Base-by-base conservation (phyloP, 2,113 vertebrate genomes). In the Chaetodon auriga region DNA sequence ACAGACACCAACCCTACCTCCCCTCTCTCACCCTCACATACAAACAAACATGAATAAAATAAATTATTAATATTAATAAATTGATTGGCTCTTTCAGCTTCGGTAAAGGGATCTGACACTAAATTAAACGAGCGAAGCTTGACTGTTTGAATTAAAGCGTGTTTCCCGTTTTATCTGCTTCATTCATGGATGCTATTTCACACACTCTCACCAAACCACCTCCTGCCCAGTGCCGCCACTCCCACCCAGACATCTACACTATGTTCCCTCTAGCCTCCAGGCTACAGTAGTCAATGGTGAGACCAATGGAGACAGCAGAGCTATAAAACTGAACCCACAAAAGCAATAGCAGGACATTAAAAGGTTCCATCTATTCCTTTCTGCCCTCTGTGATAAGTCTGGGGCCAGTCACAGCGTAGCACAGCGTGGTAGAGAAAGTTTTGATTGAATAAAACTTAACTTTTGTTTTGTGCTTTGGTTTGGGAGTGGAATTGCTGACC, bases 271-370 rank as follows among this genome's bases (percentile, higher is more conserved):
- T n/a, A 21, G 80, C 83, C 85, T 81, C 38, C 30, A 88, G 85
- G 78, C 77, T 78, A 36, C 70, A 62, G 58, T 23, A 41, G 75
- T 30, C 68, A 25, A 74, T 78, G 55, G 38, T 53, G 73, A 57
- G 49, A 54, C 78, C 25, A 54, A 55, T 35, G 65, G 81, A 90
- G 89, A 89, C 82, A 70, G 64, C 30, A 21, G 45, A 46, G 80
- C 82, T 19, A 68, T 90, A 81, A 88, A 93, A 71, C 25, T 73
- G 68, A 75, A 72, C 46, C 64, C 71, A 65, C 61, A 57, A 61
- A 68, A 46, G 21, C 49, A n/a, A 66, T 7, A 60, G 43, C 57
- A 6, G 46, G 74, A 63, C 82, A 77, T 46, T 62, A 55, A 91
- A 82, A 60, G 53, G 38, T 66, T 81, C 66, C 76, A 71, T 13